Conservation (phyloP, 1,140 invertebrate species). For the Drosophila obscura region DNA sequence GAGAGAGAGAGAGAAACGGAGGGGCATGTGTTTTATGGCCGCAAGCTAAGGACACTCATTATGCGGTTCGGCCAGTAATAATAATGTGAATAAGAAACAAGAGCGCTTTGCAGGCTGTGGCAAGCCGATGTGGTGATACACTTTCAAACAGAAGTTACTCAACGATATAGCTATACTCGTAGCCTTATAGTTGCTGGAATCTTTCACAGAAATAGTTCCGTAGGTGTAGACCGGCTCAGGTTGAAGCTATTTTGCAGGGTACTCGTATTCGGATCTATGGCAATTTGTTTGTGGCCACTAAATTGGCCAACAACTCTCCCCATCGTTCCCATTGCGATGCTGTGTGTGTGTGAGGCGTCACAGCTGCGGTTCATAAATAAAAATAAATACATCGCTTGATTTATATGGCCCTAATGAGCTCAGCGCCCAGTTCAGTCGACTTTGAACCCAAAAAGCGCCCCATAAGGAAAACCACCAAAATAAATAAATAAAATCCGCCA, state of each 20-base stretch:
- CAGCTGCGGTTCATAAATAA: constrained; percentile 76
- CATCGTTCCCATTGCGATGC: not conserved
- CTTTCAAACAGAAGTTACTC: not conserved
- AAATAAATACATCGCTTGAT: constrained; percentile 75
- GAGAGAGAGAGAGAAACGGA: not conserved
- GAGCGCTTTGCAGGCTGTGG: not conserved
- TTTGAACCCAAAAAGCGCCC: constrained; percentile 31
- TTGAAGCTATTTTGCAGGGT: constrained; percentile 10
- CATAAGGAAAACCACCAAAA: constrained; percentile 48
- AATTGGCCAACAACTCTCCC: constrained; percentile 36
- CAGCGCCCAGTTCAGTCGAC: constrained; percentile 40
- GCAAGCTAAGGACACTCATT: constrained; percentile 52
- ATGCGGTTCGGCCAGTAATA: constrained; percentile 43
- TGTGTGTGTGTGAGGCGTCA: constrained; percentile 52
- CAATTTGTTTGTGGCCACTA: constrained; percentile 56
- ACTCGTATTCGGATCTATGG: constrained; percentile 36
- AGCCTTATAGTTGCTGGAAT: not conserved
- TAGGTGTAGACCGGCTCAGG: too few relatives aligned
- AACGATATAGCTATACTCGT: not conserved
- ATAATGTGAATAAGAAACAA: constrained; percentile 36
- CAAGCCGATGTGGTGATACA: constrained; percentile 8
- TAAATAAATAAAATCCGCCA: constrained; percentile 54
- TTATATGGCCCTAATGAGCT: constrained; percentile 75
- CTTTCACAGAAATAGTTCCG: constrained; percentile 33
- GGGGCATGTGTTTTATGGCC: constrained; percentile 39